Evolutionary conservation across 2,888 invertebrate species (phyloP).

Genomic region (Quadroppia sp.): DNA sequence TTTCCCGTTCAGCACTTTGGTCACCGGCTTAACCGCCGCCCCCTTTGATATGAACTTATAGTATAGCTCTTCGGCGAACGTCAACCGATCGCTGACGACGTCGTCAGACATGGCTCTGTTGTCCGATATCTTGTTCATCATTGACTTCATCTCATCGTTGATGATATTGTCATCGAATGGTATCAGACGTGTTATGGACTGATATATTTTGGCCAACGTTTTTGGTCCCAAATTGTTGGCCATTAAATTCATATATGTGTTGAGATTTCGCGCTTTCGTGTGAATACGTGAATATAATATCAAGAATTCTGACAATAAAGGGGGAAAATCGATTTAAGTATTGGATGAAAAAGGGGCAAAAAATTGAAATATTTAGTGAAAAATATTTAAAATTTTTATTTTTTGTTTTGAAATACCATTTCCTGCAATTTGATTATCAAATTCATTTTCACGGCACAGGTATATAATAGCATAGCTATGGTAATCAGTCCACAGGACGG

Average conservation of each 20-base stretch:
- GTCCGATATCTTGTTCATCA: neutral
- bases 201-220: neutral
- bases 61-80: neutral
- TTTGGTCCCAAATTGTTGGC: neutral
- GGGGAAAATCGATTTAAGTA: too few species aligned
- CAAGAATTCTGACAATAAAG: neutral
- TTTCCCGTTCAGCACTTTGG: neutral
- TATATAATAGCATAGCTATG: neutral
- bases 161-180: neutral
- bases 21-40: neutral
- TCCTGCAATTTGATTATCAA: neutral
- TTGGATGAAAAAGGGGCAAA: too few species aligned
- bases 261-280: neutral
- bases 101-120: neutral
- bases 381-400: too few species aligned
- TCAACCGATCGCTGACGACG: neutral
- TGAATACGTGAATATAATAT: neutral
- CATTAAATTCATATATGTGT: neutral
- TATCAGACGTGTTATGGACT: neutral
- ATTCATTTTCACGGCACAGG: neutral
- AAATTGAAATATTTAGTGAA: too few species aligned
- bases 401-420: neutral
- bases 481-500: neutral
- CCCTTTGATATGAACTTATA: neutral
- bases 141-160: neutral